Base-by-base conservation (phyloP, 1,140 invertebrate species). In the Psix sp. region DNA sequence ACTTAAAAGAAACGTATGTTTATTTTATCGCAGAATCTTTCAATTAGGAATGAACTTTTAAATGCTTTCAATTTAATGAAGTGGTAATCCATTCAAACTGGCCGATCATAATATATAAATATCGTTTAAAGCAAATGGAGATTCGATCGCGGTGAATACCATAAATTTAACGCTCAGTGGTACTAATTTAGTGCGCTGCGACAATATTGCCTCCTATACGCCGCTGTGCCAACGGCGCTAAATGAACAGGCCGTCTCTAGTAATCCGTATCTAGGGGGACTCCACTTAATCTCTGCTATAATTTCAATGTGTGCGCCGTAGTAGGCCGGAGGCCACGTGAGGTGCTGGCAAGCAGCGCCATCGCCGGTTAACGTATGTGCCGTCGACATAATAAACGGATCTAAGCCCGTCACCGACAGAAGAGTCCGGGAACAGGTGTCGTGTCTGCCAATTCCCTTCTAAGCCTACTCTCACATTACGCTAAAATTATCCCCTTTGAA, bases 341-440 rank as follows among this genome's bases (percentile, higher is more conserved):
- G 43, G 49, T 13, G 13, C 26, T 51, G 48, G 42, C 68, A 79
- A 82, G 76, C 48, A 62, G 46, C 31, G 70, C 57, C 73, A 57
- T 68, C 67, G 35, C 33, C 52, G 20, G 31, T 40, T 72, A 73
- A 77, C 72, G 56, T 75, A 79, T 76, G 80, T 78, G 76, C 75
- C 66, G 65, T 48, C 49, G 56, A 76, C 65, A 77, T 82, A 82
- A 84, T 83, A 82, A 83, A 83, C 77, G 81, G 82, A 83, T 80
- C 74, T 75, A 62, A 67, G 71, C 51, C 75, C 79, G 80, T 83
- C 81, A 81, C 62, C 57, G 72, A 62, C 81, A 83, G 78, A 82
- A 82, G 74, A 77, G 14, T 67, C 71, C 40, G 63, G 76, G 75
- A 81, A 79, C 80, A 82, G 80, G 81, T 82, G 78, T 78, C 76